phyloP scores from a whole-genome alignment of 1,140 invertebrate genomes.

The Macrocentrus cingulum region DNA sequence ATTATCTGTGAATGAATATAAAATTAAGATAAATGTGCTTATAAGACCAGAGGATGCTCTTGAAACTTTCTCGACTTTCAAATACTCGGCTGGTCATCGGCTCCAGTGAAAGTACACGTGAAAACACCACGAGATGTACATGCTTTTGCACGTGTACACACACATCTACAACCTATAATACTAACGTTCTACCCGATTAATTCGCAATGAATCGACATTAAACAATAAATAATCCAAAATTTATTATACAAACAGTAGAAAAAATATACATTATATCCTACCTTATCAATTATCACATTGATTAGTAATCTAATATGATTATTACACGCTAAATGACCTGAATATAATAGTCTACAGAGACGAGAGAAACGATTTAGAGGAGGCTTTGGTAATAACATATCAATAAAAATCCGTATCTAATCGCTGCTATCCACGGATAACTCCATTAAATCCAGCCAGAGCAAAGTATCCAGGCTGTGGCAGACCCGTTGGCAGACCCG shows the following conservation, averaged over 20 bases:
- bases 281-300: neutral
- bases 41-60: neutral
- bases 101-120: constrained; percentile 27
- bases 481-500: neutral
- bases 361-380: neutral
- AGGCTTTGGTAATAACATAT: neutral
- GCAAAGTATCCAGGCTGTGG: neutral
- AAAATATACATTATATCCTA: neutral
- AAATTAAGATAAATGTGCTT: neutral
- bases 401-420: neutral
- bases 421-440: neutral
- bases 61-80: constrained; percentile 31
- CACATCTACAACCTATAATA: no score
- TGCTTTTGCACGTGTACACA: no score
- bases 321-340: no score
- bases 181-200: no score
- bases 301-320: neutral
- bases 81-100: constrained; percentile 30
- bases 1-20: neutral
- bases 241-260: neutral
- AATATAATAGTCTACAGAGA: no score
- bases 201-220: neutral
- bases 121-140: neutral
- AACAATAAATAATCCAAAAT: neutral
- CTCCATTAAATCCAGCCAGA: neutral